Evolutionary conservation across 1,140 invertebrate species (phyloP).

Genomic region (Choristoneura fumiferana): DNA sequence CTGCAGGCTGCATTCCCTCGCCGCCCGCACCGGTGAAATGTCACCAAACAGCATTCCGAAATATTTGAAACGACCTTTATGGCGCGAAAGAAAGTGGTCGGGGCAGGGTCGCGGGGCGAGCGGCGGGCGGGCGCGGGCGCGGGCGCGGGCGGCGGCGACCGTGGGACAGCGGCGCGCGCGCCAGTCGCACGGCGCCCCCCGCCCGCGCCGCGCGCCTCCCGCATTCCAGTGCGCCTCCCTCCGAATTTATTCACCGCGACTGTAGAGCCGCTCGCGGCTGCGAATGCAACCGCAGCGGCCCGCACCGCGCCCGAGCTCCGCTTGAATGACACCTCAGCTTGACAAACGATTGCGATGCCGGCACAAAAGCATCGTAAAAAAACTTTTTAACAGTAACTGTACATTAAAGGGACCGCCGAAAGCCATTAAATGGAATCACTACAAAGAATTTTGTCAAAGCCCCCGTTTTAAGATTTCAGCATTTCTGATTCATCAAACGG

Average conservation of each 20-base stretch:
- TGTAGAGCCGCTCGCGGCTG: constrained; percentile 5
- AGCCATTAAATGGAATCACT: too few species aligned
- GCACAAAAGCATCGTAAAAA: too few species aligned
- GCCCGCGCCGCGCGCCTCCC: constrained; percentile 52
- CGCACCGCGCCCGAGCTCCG: neutral
- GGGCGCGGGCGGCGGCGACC: constrained; percentile 56
- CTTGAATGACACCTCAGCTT: constrained; percentile 5
- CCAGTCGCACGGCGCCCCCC: constrained; percentile 71
- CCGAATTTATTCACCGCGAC: constrained; percentile 65
- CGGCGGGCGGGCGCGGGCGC: constrained; percentile 11
- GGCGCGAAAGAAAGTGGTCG: constrained; percentile 75
- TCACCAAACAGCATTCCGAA: constrained; percentile 76
- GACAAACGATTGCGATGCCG: constrained; percentile 5
- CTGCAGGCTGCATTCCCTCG: constrained; percentile 53
- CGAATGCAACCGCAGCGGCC: constrained; percentile 10
- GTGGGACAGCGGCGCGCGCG: constrained; percentile 72
- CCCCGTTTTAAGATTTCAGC: neutral
- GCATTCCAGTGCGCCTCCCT: constrained; percentile 73
- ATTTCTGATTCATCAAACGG: neutral
- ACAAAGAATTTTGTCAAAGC: neutral
- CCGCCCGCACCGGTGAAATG: constrained; percentile 65
- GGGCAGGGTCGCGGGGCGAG: constrained; percentile 25
- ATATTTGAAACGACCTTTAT: constrained; percentile 78
- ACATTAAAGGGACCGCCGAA: too few species aligned
- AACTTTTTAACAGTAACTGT: too few species aligned